phyloP scores from a whole-genome alignment of 2,797 vertebrate genomes.

The Schizothorax lantsangensis region DNA sequence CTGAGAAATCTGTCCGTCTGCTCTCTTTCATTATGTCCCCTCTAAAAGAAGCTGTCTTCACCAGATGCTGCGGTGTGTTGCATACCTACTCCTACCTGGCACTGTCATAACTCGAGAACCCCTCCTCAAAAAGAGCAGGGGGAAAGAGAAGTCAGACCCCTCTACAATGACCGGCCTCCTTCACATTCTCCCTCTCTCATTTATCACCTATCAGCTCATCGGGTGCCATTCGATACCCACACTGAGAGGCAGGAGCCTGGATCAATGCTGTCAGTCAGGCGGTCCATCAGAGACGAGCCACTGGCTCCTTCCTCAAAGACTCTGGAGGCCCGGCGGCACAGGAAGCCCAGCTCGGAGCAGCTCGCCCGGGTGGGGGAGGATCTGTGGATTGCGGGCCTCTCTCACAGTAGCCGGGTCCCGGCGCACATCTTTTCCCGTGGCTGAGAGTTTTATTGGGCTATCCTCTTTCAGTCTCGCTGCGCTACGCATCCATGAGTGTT shows the following conservation, averaged over 20 bases:
- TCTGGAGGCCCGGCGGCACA: slow-evolving; percentile 34
- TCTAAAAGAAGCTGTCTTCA: slow-evolving; percentile 65
- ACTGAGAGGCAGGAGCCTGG: slow-evolving; percentile 54
- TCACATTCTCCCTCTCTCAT: slow-evolving; percentile 57
- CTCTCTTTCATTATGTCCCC: slow-evolving; percentile 51
- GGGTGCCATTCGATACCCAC: slow-evolving; percentile 60
- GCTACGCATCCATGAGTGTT: slow-evolving; percentile 36
- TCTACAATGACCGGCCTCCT: slow-evolving; percentile 45
- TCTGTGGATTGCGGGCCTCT: slow-evolving; percentile 22
- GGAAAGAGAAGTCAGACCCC: slow-evolving; percentile 42
- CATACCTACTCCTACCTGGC: slow-evolving; percentile 52
- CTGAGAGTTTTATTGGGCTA: slow-evolving; percentile 56
- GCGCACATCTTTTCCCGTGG: slow-evolving; percentile 51
- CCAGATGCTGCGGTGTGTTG: slow-evolving; percentile 44
- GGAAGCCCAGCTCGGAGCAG: slow-evolving; percentile 36
- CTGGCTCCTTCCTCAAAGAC: slow-evolving; percentile 53
- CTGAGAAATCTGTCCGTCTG: slow-evolving; percentile 10
- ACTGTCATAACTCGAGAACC: slow-evolving; percentile 36
- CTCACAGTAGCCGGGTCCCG: slow-evolving; percentile 43
- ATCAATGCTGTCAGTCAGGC: slow-evolving; percentile 66
- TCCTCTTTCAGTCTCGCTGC: slow-evolving; percentile 53
- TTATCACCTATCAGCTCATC: slow-evolving; percentile 65
- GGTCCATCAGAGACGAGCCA: slow-evolving; percentile 57
- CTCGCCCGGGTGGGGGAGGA: slow-evolving; percentile 28
- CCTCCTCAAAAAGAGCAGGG: slow-evolving; percentile 27